Evolutionary conservation across 2,797 vertebrate genomes (phyloP).

Genomic region (Rhinoraja longicauda): DNA sequence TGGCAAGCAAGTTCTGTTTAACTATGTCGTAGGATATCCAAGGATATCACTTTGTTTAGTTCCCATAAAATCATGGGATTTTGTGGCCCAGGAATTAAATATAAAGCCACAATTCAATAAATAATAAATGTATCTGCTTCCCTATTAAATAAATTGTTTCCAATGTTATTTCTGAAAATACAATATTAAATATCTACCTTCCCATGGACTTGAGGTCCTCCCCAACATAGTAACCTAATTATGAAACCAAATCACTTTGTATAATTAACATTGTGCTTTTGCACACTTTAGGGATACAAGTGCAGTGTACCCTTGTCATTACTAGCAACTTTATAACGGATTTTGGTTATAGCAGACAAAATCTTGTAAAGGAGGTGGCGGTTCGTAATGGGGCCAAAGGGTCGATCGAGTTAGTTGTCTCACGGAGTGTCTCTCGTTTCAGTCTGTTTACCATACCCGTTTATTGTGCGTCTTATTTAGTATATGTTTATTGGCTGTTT

Average conservation of each 20-base stretch:
- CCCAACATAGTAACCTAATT: not conserved
- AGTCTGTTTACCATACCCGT: no score
- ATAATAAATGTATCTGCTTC: not conserved
- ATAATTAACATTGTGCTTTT: not conserved
- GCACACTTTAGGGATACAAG: no score
- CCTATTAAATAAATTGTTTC: not conserved
- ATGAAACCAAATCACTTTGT: not conserved
- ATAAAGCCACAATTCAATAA: not conserved
- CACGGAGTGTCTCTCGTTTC: no score
- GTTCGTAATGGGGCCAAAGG: no score
- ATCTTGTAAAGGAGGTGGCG: no score
- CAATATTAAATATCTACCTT: not conserved
- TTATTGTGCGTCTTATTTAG: no score
- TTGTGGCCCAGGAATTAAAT: not conserved
- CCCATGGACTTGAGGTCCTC: not conserved
- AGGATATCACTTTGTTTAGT: not conserved
- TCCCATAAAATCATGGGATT: not conserved
- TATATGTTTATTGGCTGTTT: no score
- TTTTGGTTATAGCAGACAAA: no score
- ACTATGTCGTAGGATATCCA: not conserved
- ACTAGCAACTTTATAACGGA: no score
- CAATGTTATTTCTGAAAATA: not conserved
- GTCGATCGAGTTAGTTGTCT: no score
- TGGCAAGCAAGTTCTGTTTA: not conserved
- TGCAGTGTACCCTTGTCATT: no score